Evolutionary conservation across 2,888 invertebrate species (phyloP), one percentile per base, ranked within the genome.

Genomic region (Coelogynopora nodosa): DNA sequence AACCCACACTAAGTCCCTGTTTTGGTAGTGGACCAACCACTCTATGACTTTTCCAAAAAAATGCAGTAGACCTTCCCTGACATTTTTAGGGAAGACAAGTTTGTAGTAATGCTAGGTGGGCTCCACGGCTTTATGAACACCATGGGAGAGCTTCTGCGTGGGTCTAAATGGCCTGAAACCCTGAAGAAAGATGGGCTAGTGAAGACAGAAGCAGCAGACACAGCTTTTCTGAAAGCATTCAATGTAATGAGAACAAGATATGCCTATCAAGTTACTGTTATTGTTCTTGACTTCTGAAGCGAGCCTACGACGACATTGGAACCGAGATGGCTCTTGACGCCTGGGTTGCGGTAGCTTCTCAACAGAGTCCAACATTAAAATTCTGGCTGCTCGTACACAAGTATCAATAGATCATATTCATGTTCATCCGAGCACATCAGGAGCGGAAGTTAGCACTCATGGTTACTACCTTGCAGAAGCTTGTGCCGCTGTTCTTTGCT

Each of bases 131-230:
- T 10, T 2, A 80, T 80, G 80, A 74, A 30, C 30, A 87, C 87
- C 67, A 87, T 87, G 84, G 87, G 87, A 84, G 87, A 87, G 83
- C 67, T 87, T 0, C 30, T 87, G 67, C 85, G 29, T 23, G 86
- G 82, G 86, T 87, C 87, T 87, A 87, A 87, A 87, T 87, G 84
- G 84, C 86, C 74, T 85, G 87, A 87, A 87, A 81, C 67, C 86
- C 74, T 85, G 87, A 82, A 27, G 31, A 74, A 87, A 28, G 87
- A 86, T 87, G 87, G 87, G 31, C 31, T 87, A 27, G 87, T 31
- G n/a, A 67, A 82, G 81, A 87, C 87, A 85, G 87, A 82, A 87
- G 87, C 87, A 67, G 87, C 87, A 87, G 87, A 86, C n/a, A 87
- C 87, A 87, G 26, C 86, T 31, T 87, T 87, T 80, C 49, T 87